Evolutionary conservation across 2,888 invertebrate genomes (phyloP), one percentile per base, ranked within the genome.

Genomic region (Netelia inedita): DNA sequence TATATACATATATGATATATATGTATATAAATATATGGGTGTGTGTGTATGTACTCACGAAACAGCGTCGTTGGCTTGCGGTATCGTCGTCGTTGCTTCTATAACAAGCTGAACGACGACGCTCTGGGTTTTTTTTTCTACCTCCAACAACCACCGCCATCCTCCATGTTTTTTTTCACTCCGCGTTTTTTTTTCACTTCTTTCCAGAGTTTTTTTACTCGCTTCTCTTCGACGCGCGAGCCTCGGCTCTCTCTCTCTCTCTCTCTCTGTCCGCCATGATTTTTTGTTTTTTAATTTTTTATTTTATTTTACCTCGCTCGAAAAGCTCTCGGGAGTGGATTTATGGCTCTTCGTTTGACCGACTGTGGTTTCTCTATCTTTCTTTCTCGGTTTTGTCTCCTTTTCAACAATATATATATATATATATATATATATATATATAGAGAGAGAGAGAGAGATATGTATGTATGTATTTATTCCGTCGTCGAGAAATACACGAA

Each of bases 331-430:
- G 90, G 90, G 85, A 86, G 79, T 89, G 90, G 90, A 93, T 93
- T 93, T 93, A 93, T 92, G 91, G 90, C 89, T 89, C 88, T 88
- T 87, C 90, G 91, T 91, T 92, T 93, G 93, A 93, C 93, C 93
- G 92, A 92, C 91, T 93, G 92, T 89, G 93, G 92, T 92, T 89
- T 92, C 89, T 90, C 83, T 86, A 59, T 76, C 71, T 79, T 80
- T 75, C 63, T 71, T 57, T 43, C 65, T 76, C 80, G 19, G 41
- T 68, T 79, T 43, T 63, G 71, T 79, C 71, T 63, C 14, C 57
- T 41, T 50, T 65, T 16, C 63, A 68, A 57, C 66, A 11, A 50
- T 23, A 43, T 43, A 11, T 35, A 10, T 10, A n/a, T 41, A n/a
- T 1, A 21, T 35, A 55, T 55, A 28, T 63, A 41, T 43, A 19